Conservation (phyloP, 2,888 invertebrate species). For the Tachina fera region DNA sequence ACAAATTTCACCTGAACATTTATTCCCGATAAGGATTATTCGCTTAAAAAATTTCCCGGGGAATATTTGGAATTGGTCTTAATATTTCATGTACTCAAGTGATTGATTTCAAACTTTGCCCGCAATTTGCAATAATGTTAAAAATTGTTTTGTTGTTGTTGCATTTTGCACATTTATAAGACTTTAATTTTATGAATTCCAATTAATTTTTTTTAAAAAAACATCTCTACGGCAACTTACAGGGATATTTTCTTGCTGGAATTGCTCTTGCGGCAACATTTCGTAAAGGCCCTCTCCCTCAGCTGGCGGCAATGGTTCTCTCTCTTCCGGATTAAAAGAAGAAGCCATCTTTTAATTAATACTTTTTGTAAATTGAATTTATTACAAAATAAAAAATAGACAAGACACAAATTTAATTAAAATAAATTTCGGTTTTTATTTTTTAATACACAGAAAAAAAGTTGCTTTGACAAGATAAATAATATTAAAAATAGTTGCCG, state of each 20-base stretch:
- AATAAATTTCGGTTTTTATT: constrained; percentile 22
- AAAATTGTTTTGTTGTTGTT: too few relatives aligned
- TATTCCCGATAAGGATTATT: too few relatives aligned
- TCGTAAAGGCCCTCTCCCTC: constrained; percentile 33
- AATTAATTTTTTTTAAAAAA: too few relatives aligned
- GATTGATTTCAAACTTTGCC: too few relatives aligned
- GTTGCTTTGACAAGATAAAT: constrained; percentile 72
- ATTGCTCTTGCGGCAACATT: constrained; percentile 16
- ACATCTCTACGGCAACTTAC: constrained; percentile 45
- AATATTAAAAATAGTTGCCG: constrained; percentile 48
- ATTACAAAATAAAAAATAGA: constrained; percentile 35
- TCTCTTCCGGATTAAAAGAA: constrained; percentile 6
- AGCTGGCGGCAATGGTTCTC: constrained; percentile 52
- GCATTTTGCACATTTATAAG: too few relatives aligned
- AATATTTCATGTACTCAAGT: background rate
- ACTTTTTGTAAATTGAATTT: constrained; percentile 19
- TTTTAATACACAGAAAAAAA: constrained; percentile 12
- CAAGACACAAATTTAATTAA: constrained; percentile 20
- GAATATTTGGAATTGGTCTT: too few relatives aligned
- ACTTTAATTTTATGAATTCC: too few relatives aligned
- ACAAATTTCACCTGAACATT: too few relatives aligned
- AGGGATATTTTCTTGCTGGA: constrained; percentile 55
- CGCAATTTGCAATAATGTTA: too few relatives aligned
- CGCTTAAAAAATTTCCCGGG: too few relatives aligned
- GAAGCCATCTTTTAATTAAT: constrained; percentile 47